Conservation (phyloP, 2,113 vertebrate genomes). For the Plestiodon gilberti region DNA sequence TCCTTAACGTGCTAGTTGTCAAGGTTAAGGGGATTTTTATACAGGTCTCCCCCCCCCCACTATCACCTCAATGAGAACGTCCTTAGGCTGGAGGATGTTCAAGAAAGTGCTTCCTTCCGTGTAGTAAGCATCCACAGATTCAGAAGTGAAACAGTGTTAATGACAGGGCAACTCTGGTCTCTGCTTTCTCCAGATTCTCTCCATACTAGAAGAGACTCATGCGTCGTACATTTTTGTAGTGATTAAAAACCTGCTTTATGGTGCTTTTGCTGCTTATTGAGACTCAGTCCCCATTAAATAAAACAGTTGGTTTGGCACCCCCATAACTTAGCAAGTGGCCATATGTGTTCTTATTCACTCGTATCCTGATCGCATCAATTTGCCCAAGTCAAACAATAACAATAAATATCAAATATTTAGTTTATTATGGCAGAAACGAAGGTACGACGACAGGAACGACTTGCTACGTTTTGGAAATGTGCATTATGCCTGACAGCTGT, state of each 20-base stretch:
- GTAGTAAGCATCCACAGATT: background rate
- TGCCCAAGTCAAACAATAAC: constrained; percentile 21
- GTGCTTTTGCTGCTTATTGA: constrained; percentile 34
- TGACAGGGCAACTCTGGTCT: constrained; percentile 15
- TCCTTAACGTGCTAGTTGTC: background rate
- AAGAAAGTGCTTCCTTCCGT: background rate
- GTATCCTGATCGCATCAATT: constrained; percentile 29
- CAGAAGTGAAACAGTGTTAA: background rate
- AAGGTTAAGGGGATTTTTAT: background rate
- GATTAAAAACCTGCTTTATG: constrained; percentile 43
- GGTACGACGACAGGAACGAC: constrained; percentile 51
- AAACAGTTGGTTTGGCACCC: constrained; percentile 7
- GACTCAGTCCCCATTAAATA: constrained; percentile 6
- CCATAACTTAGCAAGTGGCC: background rate
- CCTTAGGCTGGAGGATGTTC: background rate
- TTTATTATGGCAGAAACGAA: constrained; percentile 51
- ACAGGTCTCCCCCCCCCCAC: background rate
- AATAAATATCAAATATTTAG: constrained; percentile 28
- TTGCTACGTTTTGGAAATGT: constrained; percentile 37
- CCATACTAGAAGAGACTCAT: background rate
- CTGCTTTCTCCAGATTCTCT: constrained; percentile 8
- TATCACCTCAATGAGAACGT: background rate
- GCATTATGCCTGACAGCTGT: constrained; percentile 64
- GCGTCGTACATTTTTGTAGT: constrained; percentile 9
- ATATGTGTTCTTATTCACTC: constrained; percentile 23